Base-by-base conservation (phyloP, 2,113 vertebrate species). In the Cyprinodon brontotheroides region DNA sequence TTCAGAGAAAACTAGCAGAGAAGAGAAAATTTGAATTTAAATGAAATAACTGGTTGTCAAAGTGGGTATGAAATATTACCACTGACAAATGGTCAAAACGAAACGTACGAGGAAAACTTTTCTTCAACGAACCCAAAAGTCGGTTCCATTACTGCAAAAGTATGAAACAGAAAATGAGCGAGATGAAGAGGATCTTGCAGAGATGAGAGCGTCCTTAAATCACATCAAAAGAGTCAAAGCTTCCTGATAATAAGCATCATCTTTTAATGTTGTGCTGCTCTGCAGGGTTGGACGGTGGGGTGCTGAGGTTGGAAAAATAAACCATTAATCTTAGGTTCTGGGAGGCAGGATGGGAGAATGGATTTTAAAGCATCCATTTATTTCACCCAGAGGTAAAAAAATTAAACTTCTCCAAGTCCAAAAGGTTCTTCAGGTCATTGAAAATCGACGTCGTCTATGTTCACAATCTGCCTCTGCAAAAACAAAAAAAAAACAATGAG, bases 391-490 rank as follows among this genome's bases (percentile, higher is more conserved):
- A 61, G 40, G 11, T 2, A 36, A 4, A 61, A 2, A 14, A 36
- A 41, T 22, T 1, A 37, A 22, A 65, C 57, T 68, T 77, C 82
- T 79, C 80, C 72, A 68, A 20, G 2, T 53, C 29, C 29, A 29
- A 29, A 53, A 53, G 20, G 14, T 53, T 83, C 43, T 86, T 50
- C 36, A 10, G 20, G n/a, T 94, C 76, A 95, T 17, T 85, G 89
- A 11, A 86, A 7, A 39, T 97, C 96, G 10, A 75, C 22, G 77
- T 97, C 96, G 17, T 97, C 96, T 84, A 95, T 82, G 86, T 94
- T 93, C 65, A 97, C 84, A 85, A 96, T 95, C 89, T 96, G 95
- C 70, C 95, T 93, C 96, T 97, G 93, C 53, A 69, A 82, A 36
- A 60, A 57, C 72, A 69, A 41, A 37, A 64, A 64, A 29, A 45